phyloP scores from a whole-genome alignment of 2,797 vertebrate species.

The Denticeps clupeoides region DNA sequence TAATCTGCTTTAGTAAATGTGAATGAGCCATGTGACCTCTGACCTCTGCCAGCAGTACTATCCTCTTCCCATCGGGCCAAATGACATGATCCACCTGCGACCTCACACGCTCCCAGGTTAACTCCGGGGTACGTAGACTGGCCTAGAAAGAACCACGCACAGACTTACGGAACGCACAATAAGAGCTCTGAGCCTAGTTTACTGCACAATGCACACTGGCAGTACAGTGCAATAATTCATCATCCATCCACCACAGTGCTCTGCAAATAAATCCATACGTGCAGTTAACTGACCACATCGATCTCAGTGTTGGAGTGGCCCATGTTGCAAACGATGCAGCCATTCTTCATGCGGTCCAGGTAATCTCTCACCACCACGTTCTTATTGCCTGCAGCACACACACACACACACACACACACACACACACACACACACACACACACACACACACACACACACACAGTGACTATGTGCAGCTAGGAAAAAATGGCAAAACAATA shows the following conservation, averaged over 20 bases:
- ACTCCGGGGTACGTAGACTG: slow-evolving; percentile 84
- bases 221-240: too few species aligned
- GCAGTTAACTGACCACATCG: slow-evolving; percentile 74
- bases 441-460: background rate
- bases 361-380: slow-evolving; percentile 92
- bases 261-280: background rate
- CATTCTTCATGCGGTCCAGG: slow-evolving; percentile 93
- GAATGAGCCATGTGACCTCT: slow-evolving; percentile 3
- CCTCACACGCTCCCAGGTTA: slow-evolving; percentile 93
- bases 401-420: background rate
- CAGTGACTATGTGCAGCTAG: background rate
- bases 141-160: slow-evolving; percentile 54
- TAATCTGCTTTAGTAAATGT: too few species aligned
- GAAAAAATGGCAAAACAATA: too few species aligned
- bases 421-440: background rate
- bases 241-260: too few species aligned
- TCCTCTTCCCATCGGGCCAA: slow-evolving; percentile 93
- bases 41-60: slow-evolving; percentile 93
- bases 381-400: slow-evolving; percentile 73
- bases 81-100: slow-evolving; percentile 97
- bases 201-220: background rate
- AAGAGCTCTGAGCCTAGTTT: too few species aligned
- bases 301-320: slow-evolving; percentile 98
- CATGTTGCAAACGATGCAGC: slow-evolving; percentile 97
- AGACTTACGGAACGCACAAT: background rate